phyloP scores from a whole-genome alignment of 1,140 invertebrate species.

The honey bee (Apis mellifera) region DNA sequence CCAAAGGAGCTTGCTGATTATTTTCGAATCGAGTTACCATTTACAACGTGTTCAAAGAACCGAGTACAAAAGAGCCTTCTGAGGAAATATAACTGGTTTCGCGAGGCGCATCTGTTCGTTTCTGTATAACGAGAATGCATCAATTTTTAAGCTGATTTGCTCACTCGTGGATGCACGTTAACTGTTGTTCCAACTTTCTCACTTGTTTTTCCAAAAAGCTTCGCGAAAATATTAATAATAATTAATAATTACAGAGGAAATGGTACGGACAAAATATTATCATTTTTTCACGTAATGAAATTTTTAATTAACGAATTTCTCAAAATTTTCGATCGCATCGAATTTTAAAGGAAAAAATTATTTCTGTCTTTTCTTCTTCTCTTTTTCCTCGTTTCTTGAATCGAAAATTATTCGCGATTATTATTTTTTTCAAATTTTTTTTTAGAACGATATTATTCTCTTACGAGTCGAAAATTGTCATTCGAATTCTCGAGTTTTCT shows the following conservation, averaged over 20 bases:
- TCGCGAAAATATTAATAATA: neutral
- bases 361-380: neutral
- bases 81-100: neutral
- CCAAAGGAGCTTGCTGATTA: neutral
- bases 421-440: no score
- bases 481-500: no score
- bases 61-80: no score
- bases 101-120: constrained; percentile 4
- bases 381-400: neutral
- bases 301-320: constrained; percentile 19
- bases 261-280: neutral
- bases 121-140: neutral
- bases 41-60: neutral
- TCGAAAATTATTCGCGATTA: no score
- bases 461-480: no score
- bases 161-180: neutral
- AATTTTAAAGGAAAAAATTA: neutral
- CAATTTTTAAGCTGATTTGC: neutral
- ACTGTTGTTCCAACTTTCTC: neutral
- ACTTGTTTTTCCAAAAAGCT: neutral
- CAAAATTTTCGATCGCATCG: neutral
- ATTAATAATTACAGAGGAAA: neutral
- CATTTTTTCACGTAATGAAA: constrained; percentile 17
- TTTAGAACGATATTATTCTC: no score
- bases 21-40: no score